These are phyloP conservation scores for Zaprionus taronus DNA, from an alignment of 1,140 invertebrate genomes.

Conservation along the genomic window DNA sequence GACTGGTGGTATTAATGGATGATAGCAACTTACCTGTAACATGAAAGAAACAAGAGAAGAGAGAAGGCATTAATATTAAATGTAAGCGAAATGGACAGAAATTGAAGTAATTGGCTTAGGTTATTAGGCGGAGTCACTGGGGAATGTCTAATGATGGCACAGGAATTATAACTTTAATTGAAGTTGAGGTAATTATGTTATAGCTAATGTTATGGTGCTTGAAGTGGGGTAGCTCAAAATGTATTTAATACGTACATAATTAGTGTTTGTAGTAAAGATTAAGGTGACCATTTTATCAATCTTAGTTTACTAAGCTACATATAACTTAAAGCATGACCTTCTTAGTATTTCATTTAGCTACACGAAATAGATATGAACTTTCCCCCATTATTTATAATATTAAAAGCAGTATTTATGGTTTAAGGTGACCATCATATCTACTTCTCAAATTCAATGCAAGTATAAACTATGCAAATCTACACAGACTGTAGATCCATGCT, in stretches of 20 bases:
- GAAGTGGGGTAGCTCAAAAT: not conserved
- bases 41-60: slow-evolving; percentile 36
- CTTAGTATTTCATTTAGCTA: not conserved
- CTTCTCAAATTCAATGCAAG: too few species aligned
- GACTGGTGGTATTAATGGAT: slow-evolving; percentile 80
- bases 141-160: slow-evolving; percentile 15
- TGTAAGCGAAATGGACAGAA: slow-evolving; percentile 29
- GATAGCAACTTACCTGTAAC: slow-evolving; percentile 77
- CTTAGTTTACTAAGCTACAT: too few species aligned
- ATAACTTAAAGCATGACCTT: not conserved
- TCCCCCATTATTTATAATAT: too few species aligned
- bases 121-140: slow-evolving; percentile 32
- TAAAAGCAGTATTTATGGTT: too few species aligned
- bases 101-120: slow-evolving; percentile 47
- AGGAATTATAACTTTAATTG: slow-evolving; percentile 29
- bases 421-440: not conserved
- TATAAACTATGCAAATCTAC: too few species aligned
- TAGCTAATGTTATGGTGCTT: not conserved
- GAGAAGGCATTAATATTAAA: slow-evolving; percentile 65
- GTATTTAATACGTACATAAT: not conserved
- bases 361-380: not conserved
- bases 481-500: too few species aligned
- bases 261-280: not conserved
- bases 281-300: not conserved
- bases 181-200: slow-evolving; percentile 1